Base-by-base conservation (phyloP, 1,140 invertebrate species). In the Babylonia areolata region DNA sequence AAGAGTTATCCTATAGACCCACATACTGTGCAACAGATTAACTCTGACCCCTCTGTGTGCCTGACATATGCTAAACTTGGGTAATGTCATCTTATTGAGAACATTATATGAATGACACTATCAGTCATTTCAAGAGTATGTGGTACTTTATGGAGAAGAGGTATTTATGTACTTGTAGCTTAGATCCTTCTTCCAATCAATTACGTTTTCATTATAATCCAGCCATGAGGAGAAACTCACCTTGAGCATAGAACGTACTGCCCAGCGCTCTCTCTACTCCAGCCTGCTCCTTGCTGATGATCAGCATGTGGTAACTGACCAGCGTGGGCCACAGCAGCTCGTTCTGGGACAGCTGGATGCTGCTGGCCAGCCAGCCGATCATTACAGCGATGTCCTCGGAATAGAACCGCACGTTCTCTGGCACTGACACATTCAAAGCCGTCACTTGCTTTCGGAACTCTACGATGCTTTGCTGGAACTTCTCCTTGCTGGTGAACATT, bases 271-370 rank as follows among this genome's bases (percentile, higher is more conserved):
- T 78, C 84, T 91, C 91, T 20, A 90, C 51, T 5, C 90, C 91
- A 0, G 89, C 88, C 42, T 92, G 87, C 54, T 92, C 91, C 71
- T 91, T 92, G 35, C 86, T 89, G 31, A 92, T 17, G 39, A 91
- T 80, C 20, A 92, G 51, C 88, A 91, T 87, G 83, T 92, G 88
- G 75, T 91, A 91, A 3, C 87, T 86, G 35, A 89, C 88, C 28
- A 92, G 81, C 0, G 81, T 81, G 79, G 78, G 77, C 91, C 89
- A 91, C 23, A 88, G 75, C 1, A 82, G 31, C 1, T 86, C 85
- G 51, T 69, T 88, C n/a, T 82, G 82, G 23, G 42, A 79, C 17
- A 82, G 37, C 71, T 89, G 73, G 6, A 91, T 86, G 17, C 42
- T 80, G 28, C 28, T 9, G 3, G 85, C 88, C 28, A 90, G 81